Percentiles rank a stretch among this genome's conserved stretches.
Conservation (phyloP, 2,888 invertebrate species). For the Rapana venosa region DNA sequence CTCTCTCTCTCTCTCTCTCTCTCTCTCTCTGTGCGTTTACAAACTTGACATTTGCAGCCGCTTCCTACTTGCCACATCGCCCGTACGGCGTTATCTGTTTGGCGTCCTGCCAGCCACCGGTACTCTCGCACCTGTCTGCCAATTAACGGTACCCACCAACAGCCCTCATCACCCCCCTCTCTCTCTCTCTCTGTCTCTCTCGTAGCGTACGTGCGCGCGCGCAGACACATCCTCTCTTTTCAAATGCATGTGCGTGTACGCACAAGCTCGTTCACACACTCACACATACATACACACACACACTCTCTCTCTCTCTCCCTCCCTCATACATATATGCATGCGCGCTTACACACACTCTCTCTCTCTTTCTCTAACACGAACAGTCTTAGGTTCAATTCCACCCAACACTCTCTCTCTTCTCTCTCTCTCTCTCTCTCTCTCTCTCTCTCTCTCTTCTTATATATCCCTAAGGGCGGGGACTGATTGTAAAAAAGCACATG, state of each 20-base stretch:
- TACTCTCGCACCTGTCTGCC: slow-evolving; percentile 18
- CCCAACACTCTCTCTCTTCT: too few species aligned
- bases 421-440: too few species aligned
- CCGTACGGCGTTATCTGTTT: not conserved
- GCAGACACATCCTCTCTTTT: too few species aligned
- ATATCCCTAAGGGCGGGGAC: too few species aligned
- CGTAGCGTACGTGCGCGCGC: too few species aligned
- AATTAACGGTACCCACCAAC: slow-evolving; percentile 13
- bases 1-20: not conserved
- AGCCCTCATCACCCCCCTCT: not conserved
- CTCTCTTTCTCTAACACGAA: too few species aligned
- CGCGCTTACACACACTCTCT: not conserved
- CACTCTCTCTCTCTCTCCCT: not conserved
- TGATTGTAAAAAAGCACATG: too few species aligned
- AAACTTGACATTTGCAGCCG: not conserved
- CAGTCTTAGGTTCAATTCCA: too few species aligned
- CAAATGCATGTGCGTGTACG: too few species aligned
- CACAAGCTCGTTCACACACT: not conserved
- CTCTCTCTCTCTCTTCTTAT: too few species aligned
- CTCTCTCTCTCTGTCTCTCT: not conserved
- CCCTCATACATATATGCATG: not conserved
- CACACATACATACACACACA: not conserved
- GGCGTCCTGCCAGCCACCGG: not conserved
- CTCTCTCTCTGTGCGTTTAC: too few species aligned
- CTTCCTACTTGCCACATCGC: slow-evolving; percentile 1